Percentiles rank a stretch among this genome's conserved stretches.
These are phyloP conservation scores for Sceliomorpha sp. DNA, from an alignment of 2,888 invertebrate species.

Conservation along the genomic window DNA sequence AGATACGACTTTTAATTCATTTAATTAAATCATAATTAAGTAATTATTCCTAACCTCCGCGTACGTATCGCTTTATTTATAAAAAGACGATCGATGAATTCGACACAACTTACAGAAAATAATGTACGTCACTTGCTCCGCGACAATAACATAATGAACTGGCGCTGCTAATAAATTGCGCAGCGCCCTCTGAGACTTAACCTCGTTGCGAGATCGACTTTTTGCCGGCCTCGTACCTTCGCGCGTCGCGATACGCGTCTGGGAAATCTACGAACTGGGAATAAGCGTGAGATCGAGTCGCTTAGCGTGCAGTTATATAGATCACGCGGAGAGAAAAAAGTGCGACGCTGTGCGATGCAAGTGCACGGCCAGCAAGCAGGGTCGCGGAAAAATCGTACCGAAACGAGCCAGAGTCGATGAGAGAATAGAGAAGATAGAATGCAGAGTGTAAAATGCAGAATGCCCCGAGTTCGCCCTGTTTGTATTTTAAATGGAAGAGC, in stretches of 20 bases:
- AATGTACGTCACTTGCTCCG: conserved; percentile 37
- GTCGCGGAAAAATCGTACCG: conserved; percentile 31
- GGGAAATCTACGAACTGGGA: conserved; percentile 64
- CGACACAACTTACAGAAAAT: conserved; percentile 32
- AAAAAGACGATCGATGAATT: too few relatives aligned
- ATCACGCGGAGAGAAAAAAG: conserved; percentile 37
- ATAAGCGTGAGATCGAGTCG: conserved; percentile 54
- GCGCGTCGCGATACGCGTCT: conserved; percentile 50
- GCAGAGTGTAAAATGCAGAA: too few relatives aligned
- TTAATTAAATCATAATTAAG: too few relatives aligned
- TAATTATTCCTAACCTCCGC: too few relatives aligned
- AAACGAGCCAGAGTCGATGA: conserved; percentile 25
- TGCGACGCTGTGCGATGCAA: conserved; percentile 28
- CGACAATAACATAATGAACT: conserved; percentile 55
- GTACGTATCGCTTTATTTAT: too few relatives aligned
- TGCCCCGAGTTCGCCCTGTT: too few relatives aligned
- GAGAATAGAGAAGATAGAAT: conserved; percentile 37
- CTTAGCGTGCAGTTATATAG: conserved; percentile 45
- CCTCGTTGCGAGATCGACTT: conserved; percentile 48
- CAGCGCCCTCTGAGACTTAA: conserved; percentile 58
- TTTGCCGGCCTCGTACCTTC: conserved; percentile 29
- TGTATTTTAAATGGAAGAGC: conserved; percentile 44
- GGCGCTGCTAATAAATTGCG: conserved; percentile 61
- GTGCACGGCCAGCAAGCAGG: conserved; percentile 30
- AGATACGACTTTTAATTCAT: too few relatives aligned